phyloP scores from a whole-genome alignment of 2,797 vertebrate genomes.

The Falco cherrug region DNA sequence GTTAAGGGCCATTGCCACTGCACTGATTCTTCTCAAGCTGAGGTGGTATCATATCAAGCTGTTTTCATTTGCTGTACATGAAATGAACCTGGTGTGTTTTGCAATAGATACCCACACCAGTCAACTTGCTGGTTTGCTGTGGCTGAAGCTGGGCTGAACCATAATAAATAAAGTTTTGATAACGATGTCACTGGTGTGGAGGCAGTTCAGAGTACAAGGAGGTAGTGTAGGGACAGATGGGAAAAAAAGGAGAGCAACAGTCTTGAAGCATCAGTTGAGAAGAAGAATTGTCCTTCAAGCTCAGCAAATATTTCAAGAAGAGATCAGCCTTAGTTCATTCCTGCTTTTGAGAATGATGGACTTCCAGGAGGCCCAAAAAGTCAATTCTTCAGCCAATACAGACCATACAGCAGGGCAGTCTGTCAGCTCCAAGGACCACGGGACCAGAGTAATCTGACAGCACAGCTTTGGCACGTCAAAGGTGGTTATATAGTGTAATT shows the following conservation, averaged over 20 bases:
- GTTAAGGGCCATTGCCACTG: background rate
- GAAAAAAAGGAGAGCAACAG: background rate
- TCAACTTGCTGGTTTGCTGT: background rate
- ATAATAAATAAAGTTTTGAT: background rate
- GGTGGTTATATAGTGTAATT: background rate
- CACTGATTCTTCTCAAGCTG: background rate
- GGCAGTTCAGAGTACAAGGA: background rate
- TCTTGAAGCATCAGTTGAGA: background rate
- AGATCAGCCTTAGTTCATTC: background rate
- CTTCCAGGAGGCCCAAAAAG: background rate
- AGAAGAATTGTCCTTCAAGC: background rate
- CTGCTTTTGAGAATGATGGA: background rate
- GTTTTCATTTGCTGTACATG: background rate
- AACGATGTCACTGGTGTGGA: background rate
- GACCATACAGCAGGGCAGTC: background rate
- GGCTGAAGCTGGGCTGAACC: background rate
- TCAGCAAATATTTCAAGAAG: background rate
- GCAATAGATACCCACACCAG: background rate
- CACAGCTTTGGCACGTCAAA: background rate
- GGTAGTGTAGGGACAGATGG: background rate
- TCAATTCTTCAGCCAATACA: background rate
- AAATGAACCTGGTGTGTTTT: background rate
- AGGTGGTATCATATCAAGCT: background rate
- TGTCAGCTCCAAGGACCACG: rapidly evolving
- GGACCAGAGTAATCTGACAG: background rate